Conservation (phyloP, 1,140 invertebrate genomes). For the Bemisia tabaci region DNA sequence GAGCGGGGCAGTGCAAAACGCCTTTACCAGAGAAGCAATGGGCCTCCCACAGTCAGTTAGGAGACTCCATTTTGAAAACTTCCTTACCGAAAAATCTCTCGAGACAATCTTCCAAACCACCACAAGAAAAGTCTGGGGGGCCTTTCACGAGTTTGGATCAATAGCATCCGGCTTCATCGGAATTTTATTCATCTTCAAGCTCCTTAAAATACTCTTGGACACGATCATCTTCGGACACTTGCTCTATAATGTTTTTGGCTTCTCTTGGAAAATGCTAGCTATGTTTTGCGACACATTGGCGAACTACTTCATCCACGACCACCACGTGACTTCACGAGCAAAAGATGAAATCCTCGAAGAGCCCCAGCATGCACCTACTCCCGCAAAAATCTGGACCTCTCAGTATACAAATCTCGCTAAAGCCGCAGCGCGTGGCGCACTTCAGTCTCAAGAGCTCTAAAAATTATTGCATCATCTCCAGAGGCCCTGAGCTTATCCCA, state of each 20-base stretch:
- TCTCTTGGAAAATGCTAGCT: neutral
- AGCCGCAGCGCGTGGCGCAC: no score
- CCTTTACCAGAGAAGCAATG: neutral
- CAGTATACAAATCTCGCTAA: no score
- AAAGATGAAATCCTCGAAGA: no score
- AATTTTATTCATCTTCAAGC: neutral
- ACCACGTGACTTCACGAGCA: no score
- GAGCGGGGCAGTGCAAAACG: neutral
- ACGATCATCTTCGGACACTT: neutral
- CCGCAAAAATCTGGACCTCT: no score
- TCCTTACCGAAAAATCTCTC: neutral
- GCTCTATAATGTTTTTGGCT: neutral
- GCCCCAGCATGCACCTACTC: no score
- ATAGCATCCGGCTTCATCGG: neutral
- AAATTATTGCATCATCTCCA: no score
- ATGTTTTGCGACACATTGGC: neutral
- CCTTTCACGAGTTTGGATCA: neutral
- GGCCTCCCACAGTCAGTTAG: neutral
- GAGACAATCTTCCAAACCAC: neutral
- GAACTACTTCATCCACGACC: neutral
- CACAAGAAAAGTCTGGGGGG: neutral
- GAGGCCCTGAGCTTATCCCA: no score
- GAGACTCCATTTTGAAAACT: neutral
- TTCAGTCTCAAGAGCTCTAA: no score
- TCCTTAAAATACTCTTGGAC: neutral